Conservation (phyloP, 2,113 vertebrate species). For the Mormyrus iriodes region DNA sequence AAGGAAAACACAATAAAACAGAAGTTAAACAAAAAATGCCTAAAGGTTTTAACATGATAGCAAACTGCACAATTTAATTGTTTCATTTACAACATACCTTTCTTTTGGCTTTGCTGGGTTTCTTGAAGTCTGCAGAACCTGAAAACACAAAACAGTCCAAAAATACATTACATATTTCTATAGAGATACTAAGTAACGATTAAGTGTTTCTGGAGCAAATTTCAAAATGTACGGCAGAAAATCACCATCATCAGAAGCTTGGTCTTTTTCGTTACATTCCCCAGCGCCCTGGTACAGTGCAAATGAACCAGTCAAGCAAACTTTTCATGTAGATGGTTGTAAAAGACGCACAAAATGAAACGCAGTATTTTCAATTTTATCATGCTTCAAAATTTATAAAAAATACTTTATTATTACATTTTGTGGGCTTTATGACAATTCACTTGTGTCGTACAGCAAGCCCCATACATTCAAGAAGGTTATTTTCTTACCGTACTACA, state of each 20-base stretch:
- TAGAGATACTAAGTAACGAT: not conserved
- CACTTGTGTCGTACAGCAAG: not conserved
- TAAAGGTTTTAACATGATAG: not conserved
- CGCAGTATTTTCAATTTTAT: not conserved
- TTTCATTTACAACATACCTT: conserved; percentile 46
- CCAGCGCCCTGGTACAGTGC: conserved; percentile 31
- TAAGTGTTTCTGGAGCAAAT: not conserved
- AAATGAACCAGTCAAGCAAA: not conserved
- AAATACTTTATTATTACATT: not conserved
- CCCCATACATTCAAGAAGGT: not conserved
- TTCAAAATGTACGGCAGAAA: not conserved
- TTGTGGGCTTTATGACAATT: not conserved
- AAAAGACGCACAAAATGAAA: not conserved
- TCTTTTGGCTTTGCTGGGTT: conserved; percentile 36
- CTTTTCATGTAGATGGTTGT: not conserved
- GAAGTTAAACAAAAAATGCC: not conserved
- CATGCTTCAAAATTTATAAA: not conserved
- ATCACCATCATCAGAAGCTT: conserved; percentile 58
- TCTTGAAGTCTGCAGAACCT: conserved; percentile 67
- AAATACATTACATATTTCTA: conserved; percentile 8
- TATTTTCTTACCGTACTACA: not conserved
- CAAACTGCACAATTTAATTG: not conserved
- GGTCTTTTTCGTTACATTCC: conserved; percentile 24
- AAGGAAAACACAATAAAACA: not conserved
- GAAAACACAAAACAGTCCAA: conserved; percentile 24